A percentile compares a stretch with the other conserved stretches of the same genome.
These are phyloP conservation scores for Tupaia tana DNA, from an alignment of 2,113 vertebrate species.

Conservation along the genomic window DNA sequence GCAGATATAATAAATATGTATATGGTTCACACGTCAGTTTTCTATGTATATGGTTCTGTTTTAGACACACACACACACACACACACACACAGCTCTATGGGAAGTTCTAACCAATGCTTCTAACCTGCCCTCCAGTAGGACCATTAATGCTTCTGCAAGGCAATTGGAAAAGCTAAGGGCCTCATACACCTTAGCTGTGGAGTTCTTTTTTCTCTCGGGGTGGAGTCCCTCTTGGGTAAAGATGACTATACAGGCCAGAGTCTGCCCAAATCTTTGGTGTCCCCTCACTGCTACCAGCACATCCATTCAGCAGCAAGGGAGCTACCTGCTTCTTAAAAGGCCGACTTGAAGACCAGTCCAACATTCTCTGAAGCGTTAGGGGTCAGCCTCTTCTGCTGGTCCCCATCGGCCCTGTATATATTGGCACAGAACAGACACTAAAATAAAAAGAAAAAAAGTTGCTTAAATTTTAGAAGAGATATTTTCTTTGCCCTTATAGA, in stretches of 20 bases:
- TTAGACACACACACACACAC: neutral
- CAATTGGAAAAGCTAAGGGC: neutral
- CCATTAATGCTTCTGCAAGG: neutral
- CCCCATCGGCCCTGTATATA: neutral
- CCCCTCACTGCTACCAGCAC: neutral
- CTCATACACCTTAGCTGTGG: neutral
- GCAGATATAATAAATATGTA: neutral
- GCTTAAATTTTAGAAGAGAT: constrained; percentile 44
- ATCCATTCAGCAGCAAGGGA: neutral
- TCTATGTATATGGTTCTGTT: neutral
- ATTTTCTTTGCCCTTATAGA: constrained; percentile 32
- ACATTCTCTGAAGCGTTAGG: neutral
- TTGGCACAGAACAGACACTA: neutral
- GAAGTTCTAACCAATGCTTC: constrained; percentile 13
- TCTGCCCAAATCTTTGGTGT: neutral
- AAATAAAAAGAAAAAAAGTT: neutral
- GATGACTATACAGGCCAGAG: neutral
- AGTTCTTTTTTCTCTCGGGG: neutral
- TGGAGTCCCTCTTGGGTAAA: neutral
- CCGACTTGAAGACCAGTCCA: neutral
- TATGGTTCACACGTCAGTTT: neutral
- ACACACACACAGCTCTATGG: neutral
- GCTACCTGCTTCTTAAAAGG: constrained; percentile 13
- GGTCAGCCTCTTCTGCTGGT: neutral
- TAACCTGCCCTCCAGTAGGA: neutral